Conservation (phyloP, 2,113 vertebrate genomes). For the Petrocephalus zakoni region DNA sequence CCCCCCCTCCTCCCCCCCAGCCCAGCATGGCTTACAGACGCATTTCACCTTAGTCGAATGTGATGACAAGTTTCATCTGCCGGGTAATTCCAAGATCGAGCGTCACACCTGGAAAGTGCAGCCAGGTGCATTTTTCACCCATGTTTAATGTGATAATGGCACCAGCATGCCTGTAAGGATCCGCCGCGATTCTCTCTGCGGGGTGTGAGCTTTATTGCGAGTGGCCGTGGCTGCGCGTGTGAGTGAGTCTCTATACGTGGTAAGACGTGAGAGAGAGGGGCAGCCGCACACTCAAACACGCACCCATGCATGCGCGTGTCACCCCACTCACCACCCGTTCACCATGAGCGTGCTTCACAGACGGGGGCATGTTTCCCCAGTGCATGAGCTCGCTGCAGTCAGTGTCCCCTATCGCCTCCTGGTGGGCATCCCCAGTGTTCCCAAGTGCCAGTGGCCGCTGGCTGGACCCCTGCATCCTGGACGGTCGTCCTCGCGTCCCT, state of each 20-base stretch:
- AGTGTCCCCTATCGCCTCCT: neutral
- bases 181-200: neutral
- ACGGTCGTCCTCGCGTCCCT: neutral
- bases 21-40: neutral
- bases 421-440: neutral
- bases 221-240: neutral
- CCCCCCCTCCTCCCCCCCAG: neutral
- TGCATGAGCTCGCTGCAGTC: neutral
- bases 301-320: neutral
- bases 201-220: neutral
- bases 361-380: neutral
- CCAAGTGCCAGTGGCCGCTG: neutral
- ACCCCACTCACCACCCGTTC: neutral
- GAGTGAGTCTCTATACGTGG: neutral
- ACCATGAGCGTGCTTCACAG: neutral
- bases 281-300: neutral
- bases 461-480: neutral
- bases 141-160: neutral
- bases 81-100: neutral
- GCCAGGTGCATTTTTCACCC: neutral
- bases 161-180: neutral
- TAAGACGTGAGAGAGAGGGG: neutral
- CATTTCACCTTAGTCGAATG: neutral
- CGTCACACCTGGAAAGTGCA: neutral
- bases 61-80: constrained; percentile 10